Base-by-base conservation (phyloP, 2,113 vertebrate species). In the Spea multiplicata region DNA sequence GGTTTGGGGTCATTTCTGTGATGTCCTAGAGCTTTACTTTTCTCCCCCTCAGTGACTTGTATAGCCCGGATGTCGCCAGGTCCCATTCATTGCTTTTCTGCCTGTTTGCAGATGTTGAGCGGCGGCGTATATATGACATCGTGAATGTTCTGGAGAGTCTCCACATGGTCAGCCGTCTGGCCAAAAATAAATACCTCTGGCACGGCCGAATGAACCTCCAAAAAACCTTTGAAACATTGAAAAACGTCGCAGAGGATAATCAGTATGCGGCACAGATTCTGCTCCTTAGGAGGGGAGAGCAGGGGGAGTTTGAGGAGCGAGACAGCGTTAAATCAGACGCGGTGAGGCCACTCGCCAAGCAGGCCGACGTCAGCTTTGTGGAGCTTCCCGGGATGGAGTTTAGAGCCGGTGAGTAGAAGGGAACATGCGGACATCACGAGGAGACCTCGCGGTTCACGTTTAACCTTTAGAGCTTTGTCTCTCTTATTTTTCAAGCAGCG, bases 121-220 rank as follows among this genome's bases (percentile, higher is more conserved):
- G 96, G 0, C 88, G 97, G 2, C 94, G 97, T 13, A 97, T 99
- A 81, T 99, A 99, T 0, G 97, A 98, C 74, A 98, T 99, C 8
- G 95, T 99, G 91, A 99, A 99, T 0, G 97, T 99, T 12, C 88
- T 99, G 0, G 96, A 98, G 90, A 99, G 97, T 76, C 91, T 99
- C 5, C 95, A 98, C 83, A 98, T 99, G 95, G 97, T 99, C 83
- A 98, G 96, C 89, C 94, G 96, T 49, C 90, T 96, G 0, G 97
- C 96, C 59, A 99, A 98, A 85, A 99, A 98, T 91, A 93, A 92
- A 83, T 98, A 99, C 44, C 83, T 88, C 0, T 99, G 97, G 97
- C 95, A 98, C 0, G 97, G 97, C 1, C 89, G 92, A 0, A 92
- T 92, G 17, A 94, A 96, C 16, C 94, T 99, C 80, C 82, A 84